Evolutionary conservation across 2,797 vertebrate genomes (phyloP), one percentile per base, ranked within the genome.

Genomic region (Falco novaeseelandiae): DNA sequence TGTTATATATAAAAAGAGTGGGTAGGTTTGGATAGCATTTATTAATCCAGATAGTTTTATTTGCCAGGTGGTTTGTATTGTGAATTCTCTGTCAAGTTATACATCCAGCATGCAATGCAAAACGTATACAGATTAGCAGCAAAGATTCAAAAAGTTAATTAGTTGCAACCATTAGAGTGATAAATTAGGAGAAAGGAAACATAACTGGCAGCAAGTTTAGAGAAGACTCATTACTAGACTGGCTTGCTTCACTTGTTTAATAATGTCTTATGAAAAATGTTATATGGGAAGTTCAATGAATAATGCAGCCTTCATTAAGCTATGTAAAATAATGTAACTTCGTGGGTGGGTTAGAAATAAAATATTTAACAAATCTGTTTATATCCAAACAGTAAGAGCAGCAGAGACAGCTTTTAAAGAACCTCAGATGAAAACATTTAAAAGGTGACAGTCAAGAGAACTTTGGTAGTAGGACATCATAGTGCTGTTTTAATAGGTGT

Each of bases 301-400:
- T 97, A 97, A 97, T 96, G 94, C 95, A 96, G 76, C 91, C 79
- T 96, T 96, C 96, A 83, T 96, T 96, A 91, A 86, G 78, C 90
- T 96, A 97, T 90, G 90, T 97, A 97, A 97, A 96, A 97, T 49
- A 96, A 96, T 80, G 85, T 79, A 94, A 72, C 95, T 89, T 94
- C 70, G 40, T 93, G 83, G 89, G 95, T 94, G 94, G 93, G 93
- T 96, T 86, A 80, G 76, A 95, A 90, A 97, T 93, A 82, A 97
- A 95, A 96, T 91, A 97, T 95, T 97, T 95, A 97, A 94, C 76
- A 92, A 93, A 95, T 88, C 92, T 88, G 81, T 97, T 97, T 97
- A 69, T 46, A 66, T 86, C 65, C 51, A 73, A 91, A 83, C 72
- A 94, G 77, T 61, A 93, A 89, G 89, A 90, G 58, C 70, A 71